A percentile compares a stretch with the other conserved stretches of the same genome.
Evolutionary conservation across 2,113 vertebrate species (phyloP).

Genomic region (Mesoclemmys tuberculata): DNA sequence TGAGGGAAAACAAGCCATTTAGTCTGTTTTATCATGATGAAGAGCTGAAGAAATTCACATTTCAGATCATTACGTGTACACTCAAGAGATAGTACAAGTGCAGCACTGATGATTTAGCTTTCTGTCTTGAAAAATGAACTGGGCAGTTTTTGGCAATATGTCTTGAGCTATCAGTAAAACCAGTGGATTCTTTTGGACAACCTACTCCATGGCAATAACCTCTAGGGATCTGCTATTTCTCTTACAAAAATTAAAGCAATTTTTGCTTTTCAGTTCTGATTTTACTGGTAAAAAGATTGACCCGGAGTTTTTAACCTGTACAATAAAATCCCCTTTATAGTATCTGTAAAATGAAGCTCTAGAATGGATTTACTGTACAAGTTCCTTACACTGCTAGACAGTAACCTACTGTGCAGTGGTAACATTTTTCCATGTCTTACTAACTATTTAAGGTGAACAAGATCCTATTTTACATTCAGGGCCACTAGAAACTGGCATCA

Average conservation of each 20-base stretch:
- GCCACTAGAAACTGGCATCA: neutral
- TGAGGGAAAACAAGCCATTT: neutral
- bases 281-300: neutral
- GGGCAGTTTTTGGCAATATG: neutral
- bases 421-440: neutral
- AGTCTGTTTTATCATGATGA: neutral
- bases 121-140: neutral
- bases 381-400: neutral
- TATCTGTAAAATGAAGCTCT: rapidly evolving
- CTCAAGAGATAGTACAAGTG: neutral
- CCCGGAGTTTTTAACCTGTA: neutral
- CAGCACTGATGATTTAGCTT: neutral
- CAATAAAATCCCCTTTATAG: neutral
- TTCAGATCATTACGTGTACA: neutral
- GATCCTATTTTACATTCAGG: neutral
- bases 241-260: neutral
- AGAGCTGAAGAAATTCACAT: neutral
- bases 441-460: neutral
- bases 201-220: neutral
- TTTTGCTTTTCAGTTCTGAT: neutral
- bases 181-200: neutral
- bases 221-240: neutral
- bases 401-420: neutral
- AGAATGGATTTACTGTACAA: neutral
- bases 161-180: neutral